A percentile compares a stretch with the other conserved stretches of the same genome.
phyloP scores from a whole-genome alignment of 2,888 invertebrate species.

The Tetheella fluctuosa region DNA sequence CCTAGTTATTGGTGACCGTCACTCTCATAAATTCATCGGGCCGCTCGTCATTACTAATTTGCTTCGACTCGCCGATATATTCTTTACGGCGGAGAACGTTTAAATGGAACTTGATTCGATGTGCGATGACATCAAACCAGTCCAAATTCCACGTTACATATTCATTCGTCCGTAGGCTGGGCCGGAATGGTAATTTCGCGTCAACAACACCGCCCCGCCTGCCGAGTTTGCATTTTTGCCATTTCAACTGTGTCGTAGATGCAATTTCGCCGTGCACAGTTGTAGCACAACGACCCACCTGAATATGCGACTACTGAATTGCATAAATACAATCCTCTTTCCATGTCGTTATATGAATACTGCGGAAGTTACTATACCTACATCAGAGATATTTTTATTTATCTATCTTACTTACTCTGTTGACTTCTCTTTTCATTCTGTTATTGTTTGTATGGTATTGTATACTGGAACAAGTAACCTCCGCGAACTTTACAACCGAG shows the following conservation, averaged over 20 bases:
- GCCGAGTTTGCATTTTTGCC: conserved; percentile 75
- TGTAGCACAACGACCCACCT: conserved; percentile 45
- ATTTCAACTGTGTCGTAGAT: conserved; percentile 60
- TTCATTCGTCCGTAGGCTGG: conserved; percentile 73
- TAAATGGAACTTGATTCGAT: conserved; percentile 37
- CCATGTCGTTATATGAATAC: conserved; percentile 28
- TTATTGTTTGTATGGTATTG: background rate
- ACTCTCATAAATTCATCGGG: conserved; percentile 54
- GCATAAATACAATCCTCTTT: conserved; percentile 50
- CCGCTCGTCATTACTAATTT: conserved; percentile 35
- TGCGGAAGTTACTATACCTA: conserved; percentile 14
- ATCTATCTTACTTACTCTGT: background rate
- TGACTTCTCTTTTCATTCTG: conserved; percentile 1
- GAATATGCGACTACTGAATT: conserved; percentile 54
- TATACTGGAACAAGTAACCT: background rate
- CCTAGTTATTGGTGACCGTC: conserved; percentile 46
- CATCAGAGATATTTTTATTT: background rate
- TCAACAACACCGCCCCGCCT: conserved; percentile 64
- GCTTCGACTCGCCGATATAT: conserved; percentile 29
- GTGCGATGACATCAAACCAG: conserved; percentile 61
- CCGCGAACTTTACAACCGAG: background rate
- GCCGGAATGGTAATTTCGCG: conserved; percentile 76
- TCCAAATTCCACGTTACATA: conserved; percentile 73
- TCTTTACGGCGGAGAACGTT: conserved; percentile 23
- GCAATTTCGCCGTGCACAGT: conserved; percentile 48